phyloP scores from a whole-genome alignment of 2,797 vertebrate genomes.

The Esox masquinongy region DNA sequence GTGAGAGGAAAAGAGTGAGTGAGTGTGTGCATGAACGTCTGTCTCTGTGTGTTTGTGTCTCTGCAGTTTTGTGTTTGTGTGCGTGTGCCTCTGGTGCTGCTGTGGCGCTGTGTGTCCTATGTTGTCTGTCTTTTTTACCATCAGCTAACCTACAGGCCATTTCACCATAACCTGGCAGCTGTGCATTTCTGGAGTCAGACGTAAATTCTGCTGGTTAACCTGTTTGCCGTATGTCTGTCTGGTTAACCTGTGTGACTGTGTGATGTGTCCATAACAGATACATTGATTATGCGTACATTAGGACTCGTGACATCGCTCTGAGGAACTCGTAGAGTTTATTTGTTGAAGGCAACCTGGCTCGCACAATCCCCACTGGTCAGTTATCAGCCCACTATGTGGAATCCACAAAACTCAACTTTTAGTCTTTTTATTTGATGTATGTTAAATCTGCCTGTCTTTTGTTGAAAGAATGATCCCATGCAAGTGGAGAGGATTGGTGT shows the following conservation, averaged over 20 bases:
- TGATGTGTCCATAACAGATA: constrained; percentile 16
- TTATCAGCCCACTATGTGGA: not conserved
- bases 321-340: not conserved
- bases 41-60: not conserved
- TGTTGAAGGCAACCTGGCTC: not conserved
- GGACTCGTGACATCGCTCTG: not conserved
- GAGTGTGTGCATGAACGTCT: constrained; percentile 1
- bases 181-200: constrained; percentile 50
- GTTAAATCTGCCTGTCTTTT: not conserved
- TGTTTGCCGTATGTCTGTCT: constrained; percentile 39
- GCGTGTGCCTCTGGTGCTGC: constrained; percentile 4
- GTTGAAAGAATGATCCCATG: not conserved
- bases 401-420: not conserved
- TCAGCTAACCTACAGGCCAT: not conserved
- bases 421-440: not conserved
- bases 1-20: not conserved
- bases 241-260: constrained; percentile 36
- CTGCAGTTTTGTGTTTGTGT: not conserved
- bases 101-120: constrained; percentile 1
- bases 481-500: not conserved
- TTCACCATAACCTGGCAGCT: not conserved
- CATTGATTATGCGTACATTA: not conserved
- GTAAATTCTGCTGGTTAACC: constrained; percentile 64
- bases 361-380: not conserved
- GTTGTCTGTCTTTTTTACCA: not conserved